phyloP scores from a whole-genome alignment of 2,797 vertebrate genomes.

The Echiichthys vipera region DNA sequence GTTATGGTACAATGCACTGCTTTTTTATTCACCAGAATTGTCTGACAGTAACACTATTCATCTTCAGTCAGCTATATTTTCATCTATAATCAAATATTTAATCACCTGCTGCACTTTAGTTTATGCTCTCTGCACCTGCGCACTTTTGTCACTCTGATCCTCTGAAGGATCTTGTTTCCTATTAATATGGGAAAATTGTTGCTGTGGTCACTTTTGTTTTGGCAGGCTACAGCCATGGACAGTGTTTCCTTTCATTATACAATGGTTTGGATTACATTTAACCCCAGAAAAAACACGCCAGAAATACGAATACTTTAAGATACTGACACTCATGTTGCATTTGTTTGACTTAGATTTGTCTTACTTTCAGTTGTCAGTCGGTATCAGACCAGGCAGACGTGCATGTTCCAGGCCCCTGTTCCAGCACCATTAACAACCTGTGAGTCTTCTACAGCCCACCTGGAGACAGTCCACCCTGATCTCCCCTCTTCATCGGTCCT shows the following conservation, averaged over 20 bases:
- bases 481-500: conserved; percentile 42
- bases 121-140: not conserved
- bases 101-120: not conserved
- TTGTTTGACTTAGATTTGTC: conserved; percentile 13
- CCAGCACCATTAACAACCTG: conserved; percentile 53
- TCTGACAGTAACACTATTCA: not conserved
- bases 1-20: too few species aligned
- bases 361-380: conserved; percentile 70
- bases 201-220: conserved; percentile 16
- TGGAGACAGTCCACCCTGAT: conserved; percentile 52
- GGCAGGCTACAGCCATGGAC: not conserved
- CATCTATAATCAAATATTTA: not conserved
- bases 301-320: not conserved
- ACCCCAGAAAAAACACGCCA: not conserved
- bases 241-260: not conserved
- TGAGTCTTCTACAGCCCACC: conserved; percentile 68
- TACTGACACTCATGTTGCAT: not conserved
- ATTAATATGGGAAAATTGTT: not conserved
- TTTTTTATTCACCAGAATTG: not conserved
- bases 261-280: not conserved
- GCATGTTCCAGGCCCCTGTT: conserved; percentile 73
- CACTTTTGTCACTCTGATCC: not conserved
- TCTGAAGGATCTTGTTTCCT: not conserved
- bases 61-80: not conserved
- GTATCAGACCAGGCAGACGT: conserved; percentile 80